Conservation (phyloP, 2,797 vertebrate genomes). For the Triplophysa yarkandensis region DNA sequence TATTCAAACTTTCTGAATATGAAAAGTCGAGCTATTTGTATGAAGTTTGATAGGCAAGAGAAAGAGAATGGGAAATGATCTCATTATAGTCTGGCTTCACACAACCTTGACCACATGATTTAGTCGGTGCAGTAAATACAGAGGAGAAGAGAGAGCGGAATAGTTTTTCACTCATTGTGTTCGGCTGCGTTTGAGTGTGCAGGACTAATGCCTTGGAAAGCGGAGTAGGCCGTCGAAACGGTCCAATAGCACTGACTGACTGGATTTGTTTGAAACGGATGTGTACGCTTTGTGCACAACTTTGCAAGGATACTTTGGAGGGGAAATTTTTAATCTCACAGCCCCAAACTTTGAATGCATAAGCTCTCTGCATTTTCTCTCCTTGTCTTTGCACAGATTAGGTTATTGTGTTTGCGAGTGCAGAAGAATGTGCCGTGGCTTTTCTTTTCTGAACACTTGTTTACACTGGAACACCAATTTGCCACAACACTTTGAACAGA, state of each 20-base stretch:
- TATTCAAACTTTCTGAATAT: constrained; percentile 71
- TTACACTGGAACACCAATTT: constrained; percentile 46
- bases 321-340: constrained; percentile 78
- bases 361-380: constrained; percentile 68
- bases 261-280: constrained; percentile 77
- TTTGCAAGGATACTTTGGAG: constrained; percentile 67
- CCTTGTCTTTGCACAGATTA: constrained; percentile 63
- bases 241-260: constrained; percentile 68
- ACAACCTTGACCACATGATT: constrained; percentile 78
- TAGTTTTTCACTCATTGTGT: constrained; percentile 69
- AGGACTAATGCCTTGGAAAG: constrained; percentile 81
- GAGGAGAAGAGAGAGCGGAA: constrained; percentile 26
- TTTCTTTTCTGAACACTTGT: constrained; percentile 39
- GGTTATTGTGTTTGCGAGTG: constrained; percentile 55
- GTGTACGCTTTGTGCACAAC: constrained; percentile 66
- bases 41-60: constrained; percentile 74
- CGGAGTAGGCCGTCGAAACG: constrained; percentile 72
- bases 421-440: constrained; percentile 54
- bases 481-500: constrained; percentile 44
- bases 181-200: constrained; percentile 77
- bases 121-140: constrained; percentile 71
- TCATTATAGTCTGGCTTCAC: constrained; percentile 78
- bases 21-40: constrained; percentile 68
- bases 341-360: constrained; percentile 75
- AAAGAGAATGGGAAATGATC: constrained; percentile 77